Percentiles rank a stretch among this genome's conserved stretches.
Conservation (phyloP, 2,113 vertebrate species). For the Bambusicola thoracicus region DNA sequence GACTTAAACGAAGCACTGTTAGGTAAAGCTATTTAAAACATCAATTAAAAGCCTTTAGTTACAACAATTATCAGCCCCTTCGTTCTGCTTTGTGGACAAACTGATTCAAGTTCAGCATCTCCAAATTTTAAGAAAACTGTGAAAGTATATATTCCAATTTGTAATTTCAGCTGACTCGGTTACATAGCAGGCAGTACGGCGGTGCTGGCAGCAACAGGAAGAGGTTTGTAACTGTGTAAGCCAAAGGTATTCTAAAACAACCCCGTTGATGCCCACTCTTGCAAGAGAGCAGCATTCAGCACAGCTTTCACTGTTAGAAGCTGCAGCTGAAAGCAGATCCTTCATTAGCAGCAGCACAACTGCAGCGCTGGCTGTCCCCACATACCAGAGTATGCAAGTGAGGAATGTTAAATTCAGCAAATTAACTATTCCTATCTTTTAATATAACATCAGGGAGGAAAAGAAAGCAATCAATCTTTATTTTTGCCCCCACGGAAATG, state of each 20-base stretch:
- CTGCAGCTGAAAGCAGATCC: not conserved
- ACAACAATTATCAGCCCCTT: not conserved
- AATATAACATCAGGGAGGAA: not conserved
- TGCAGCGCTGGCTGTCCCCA: constrained; percentile 36
- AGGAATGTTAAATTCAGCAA: constrained; percentile 18
- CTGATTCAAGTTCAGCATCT: not conserved
- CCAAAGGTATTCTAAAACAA: not conserved
- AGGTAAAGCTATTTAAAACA: not conserved
- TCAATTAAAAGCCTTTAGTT: not conserved
- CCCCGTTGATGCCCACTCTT: not conserved
- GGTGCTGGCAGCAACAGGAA: accelerated
- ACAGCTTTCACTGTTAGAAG: not conserved
- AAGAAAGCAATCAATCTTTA: no score
- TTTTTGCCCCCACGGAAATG: not conserved
- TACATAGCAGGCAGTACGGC: not conserved
- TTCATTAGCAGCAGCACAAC: not conserved
- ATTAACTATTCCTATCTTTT: not conserved
- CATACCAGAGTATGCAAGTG: not conserved
- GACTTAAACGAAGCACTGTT: not conserved
- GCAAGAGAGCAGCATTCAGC: not conserved
- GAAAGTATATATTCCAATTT: not conserved
- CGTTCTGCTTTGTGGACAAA: not conserved
- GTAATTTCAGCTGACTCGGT: not conserved
- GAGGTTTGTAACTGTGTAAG: not conserved
- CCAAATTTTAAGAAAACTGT: not conserved